A percentile compares a stretch with the other conserved stretches of the same genome.
Conservation (phyloP, 2,113 vertebrate species). For the Cochlearius cochlearius region DNA sequence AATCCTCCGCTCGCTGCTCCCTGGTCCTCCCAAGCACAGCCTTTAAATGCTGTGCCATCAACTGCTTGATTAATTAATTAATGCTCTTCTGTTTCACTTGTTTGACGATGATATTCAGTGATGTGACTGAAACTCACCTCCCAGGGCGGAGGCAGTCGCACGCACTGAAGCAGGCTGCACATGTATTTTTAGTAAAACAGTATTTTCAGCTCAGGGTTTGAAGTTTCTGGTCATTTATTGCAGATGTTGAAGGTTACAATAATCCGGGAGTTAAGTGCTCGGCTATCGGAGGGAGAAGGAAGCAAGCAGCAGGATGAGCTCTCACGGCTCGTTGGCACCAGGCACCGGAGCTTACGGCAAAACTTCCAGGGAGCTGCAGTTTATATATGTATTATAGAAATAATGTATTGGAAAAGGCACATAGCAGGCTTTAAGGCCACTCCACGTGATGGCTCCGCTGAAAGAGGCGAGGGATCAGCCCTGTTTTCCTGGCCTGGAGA, state of each 20-base stretch:
- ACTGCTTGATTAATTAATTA: conserved; percentile 30
- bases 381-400: not conserved
- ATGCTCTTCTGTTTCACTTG: conserved; percentile 19
- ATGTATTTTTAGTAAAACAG: not conserved
- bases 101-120: not conserved
- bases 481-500: not conserved
- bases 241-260: not conserved
- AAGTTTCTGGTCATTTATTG: not conserved
- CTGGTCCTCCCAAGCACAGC: not conserved
- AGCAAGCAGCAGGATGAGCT: not conserved
- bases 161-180: not conserved
- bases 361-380: not conserved
- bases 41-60: not conserved
- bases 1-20: not conserved
- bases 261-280: not conserved
- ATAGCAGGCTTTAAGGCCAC: not conserved
- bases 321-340: not conserved
- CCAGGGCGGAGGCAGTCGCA: not conserved
- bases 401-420: not conserved
- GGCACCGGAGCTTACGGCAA: not conserved
- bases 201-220: not conserved
- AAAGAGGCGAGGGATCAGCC: not conserved
- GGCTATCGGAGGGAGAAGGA: not conserved
- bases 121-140: conserved; percentile 13
- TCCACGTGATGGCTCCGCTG: not conserved